These are phyloP conservation scores for Leuciscus idus DNA, from an alignment of 2,113 vertebrate species.

Conservation along the genomic window DNA sequence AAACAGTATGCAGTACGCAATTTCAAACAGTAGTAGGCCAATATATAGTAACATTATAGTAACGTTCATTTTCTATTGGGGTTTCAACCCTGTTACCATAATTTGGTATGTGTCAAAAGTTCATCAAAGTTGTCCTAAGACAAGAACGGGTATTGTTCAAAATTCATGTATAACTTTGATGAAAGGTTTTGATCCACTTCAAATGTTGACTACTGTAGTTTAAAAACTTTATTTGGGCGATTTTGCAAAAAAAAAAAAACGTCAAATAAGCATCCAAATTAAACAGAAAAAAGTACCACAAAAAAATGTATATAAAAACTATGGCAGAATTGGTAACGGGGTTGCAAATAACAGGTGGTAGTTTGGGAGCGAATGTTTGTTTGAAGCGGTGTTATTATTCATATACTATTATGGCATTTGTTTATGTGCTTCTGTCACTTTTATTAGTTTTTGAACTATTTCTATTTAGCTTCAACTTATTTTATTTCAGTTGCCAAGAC, in stretches of 20 bases:
- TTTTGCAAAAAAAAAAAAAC: not conserved
- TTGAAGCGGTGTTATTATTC: not conserved
- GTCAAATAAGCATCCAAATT: not conserved
- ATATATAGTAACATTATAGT: not conserved
- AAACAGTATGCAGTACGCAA: not conserved
- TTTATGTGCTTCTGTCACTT: not conserved
- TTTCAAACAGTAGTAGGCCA: not conserved
- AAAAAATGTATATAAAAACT: not conserved
- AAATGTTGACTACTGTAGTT: not conserved
- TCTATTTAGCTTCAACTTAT: not conserved
- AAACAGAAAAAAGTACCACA: not conserved
- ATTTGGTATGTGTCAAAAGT: no score
- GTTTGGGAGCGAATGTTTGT: not conserved
- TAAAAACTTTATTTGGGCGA: not conserved
- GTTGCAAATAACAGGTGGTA: not conserved
- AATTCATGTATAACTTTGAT: no score
- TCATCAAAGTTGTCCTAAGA: no score
- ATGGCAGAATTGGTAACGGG: not conserved
- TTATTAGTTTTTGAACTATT: not conserved
- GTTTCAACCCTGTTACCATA: no score
- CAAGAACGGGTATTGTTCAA: no score
- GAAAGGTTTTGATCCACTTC: no score
- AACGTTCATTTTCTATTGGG: no score
- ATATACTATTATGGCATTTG: not conserved
- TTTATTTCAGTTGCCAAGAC: not conserved